Evolutionary conservation across 2,888 invertebrate species (phyloP).

Genomic region (Platycheirus albimanus): DNA sequence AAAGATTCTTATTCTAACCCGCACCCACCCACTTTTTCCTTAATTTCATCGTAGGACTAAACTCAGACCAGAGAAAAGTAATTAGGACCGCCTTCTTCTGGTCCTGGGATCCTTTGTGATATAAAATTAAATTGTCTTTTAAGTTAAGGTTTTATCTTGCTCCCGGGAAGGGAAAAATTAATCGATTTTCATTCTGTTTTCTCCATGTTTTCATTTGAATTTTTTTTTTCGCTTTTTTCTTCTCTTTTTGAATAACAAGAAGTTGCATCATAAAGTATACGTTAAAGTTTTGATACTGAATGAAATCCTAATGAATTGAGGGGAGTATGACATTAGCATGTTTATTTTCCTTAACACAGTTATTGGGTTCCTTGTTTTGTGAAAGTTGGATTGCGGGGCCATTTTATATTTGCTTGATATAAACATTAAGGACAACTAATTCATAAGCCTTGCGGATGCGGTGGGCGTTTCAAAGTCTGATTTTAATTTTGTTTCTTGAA

Average conservation of each 20-base stretch:
- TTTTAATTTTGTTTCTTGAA: not conserved
- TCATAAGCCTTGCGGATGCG: no score
- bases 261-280: conserved; percentile 10
- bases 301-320: conserved; percentile 2
- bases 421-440: no score
- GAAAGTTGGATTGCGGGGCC: no score
- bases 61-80: not conserved
- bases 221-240: no score
- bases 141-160: conserved; percentile 6
- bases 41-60: not conserved
- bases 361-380: no score
- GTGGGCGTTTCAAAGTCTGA: not conserved
- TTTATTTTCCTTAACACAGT: not conserved
- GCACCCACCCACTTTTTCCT: no score
- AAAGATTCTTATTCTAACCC: no score
- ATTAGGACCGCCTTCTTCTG: not conserved
- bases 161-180: not conserved
- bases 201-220: not conserved
- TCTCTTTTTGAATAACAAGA: not conserved
- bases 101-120: not conserved
- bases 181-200: conserved; percentile 16
- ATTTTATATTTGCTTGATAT: no score
- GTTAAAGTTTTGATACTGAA: conserved; percentile 9
- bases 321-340: conserved; percentile 3
- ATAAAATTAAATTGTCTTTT: conserved; percentile 7